phyloP scores from a whole-genome alignment of 2,797 vertebrate species.

The Sebastes vulpes region DNA sequence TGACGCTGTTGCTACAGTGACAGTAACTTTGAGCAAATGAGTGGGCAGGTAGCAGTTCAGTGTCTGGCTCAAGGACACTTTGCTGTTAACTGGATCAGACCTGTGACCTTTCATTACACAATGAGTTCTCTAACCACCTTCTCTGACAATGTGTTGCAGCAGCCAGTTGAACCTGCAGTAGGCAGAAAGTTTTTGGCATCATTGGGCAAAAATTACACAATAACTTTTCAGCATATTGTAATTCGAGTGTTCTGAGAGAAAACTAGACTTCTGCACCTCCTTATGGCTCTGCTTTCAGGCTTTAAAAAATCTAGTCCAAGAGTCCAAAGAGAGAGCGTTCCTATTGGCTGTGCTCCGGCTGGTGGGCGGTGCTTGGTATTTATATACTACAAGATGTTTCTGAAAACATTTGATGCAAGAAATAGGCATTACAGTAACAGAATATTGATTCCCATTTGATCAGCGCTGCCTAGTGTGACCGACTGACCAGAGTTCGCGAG shows the following conservation, averaged over 20 bases:
- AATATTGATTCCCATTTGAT: background rate
- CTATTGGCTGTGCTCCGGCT: background rate
- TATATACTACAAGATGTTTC: background rate
- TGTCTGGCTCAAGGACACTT: conserved; percentile 41
- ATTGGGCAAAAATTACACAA: background rate
- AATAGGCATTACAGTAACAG: background rate
- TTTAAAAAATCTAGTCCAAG: background rate
- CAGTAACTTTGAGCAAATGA: conserved; percentile 21
- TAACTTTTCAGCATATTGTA: background rate
- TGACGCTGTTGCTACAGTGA: background rate
- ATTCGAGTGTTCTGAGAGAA: background rate
- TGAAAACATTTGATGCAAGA: background rate
- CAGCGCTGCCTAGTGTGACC: background rate
- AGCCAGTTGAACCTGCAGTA: background rate
- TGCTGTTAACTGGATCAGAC: conserved; percentile 24
- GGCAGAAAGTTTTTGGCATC: background rate
- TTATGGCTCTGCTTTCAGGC: background rate
- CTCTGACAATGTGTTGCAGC: background rate
- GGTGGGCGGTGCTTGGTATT: background rate
- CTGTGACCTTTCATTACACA: conserved; percentile 33
- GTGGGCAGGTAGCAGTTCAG: conserved; percentile 24
- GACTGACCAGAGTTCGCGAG: background rate
- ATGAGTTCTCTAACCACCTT: background rate
- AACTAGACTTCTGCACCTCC: no score
- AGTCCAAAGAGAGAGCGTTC: background rate